Conservation (phyloP, 2,888 invertebrate genomes). For the Melieria picta region DNA sequence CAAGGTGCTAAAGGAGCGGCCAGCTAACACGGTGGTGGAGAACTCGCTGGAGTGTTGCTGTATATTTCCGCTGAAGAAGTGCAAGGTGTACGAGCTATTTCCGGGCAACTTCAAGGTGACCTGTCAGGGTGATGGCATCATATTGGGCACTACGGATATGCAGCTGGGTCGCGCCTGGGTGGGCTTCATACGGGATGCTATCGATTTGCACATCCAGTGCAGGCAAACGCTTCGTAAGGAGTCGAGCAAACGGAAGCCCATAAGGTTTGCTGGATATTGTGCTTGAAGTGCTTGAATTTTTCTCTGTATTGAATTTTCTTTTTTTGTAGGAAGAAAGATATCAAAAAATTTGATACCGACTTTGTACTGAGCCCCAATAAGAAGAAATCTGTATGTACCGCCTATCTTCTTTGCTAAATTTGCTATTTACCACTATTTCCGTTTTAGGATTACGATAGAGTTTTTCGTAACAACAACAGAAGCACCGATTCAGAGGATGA, state of each 20-base stretch:
- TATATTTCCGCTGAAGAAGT: slow-evolving; percentile 77
- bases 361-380: slow-evolving; percentile 69
- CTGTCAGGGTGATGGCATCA: slow-evolving; percentile 70
- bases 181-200: slow-evolving; percentile 68
- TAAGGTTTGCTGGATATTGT: slow-evolving; percentile 53
- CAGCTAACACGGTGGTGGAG: slow-evolving; percentile 68
- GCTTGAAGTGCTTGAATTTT: neutral
- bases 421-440: slow-evolving; percentile 43
- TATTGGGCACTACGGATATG: slow-evolving; percentile 70
- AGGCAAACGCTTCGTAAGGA: slow-evolving; percentile 73
- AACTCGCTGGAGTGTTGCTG: slow-evolving; percentile 74
- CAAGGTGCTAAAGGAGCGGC: slow-evolving; percentile 70
- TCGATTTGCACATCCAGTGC: slow-evolving; percentile 70
- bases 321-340: slow-evolving; percentile 67
- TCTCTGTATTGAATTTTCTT: neutral
- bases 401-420: slow-evolving; percentile 72
- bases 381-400: slow-evolving; percentile 68
- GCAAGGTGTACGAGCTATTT: slow-evolving; percentile 71
- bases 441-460: slow-evolving; percentile 61
- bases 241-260: slow-evolving; percentile 72
- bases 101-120: slow-evolving; percentile 71
- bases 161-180: slow-evolving; percentile 71
- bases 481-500: slow-evolving; percentile 60
- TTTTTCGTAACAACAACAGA: slow-evolving; percentile 61
- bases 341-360: slow-evolving; percentile 69